A percentile compares a stretch with the other conserved stretches of the same genome.
phyloP scores from a whole-genome alignment of 2,888 invertebrate species.

The Andrena minutula region DNA sequence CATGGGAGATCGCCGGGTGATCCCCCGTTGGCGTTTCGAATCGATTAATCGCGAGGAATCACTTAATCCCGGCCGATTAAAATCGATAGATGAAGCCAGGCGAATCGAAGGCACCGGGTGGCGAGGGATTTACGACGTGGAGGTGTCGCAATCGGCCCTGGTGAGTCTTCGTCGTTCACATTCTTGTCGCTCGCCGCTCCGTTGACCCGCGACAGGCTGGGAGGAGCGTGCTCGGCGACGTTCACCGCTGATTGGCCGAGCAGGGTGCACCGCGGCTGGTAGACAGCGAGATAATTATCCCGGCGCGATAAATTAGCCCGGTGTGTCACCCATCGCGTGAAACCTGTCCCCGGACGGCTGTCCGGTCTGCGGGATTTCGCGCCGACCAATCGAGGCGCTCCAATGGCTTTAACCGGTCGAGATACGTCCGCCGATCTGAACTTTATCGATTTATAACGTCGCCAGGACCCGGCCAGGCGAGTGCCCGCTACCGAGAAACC shows the following conservation, averaged over 20 bases:
- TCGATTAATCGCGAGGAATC: slow-evolving; percentile 55
- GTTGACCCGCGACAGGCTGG: slow-evolving; percentile 65
- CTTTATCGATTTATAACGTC: slow-evolving; percentile 70
- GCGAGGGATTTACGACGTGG: slow-evolving; percentile 54
- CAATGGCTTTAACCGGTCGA: slow-evolving; percentile 67
- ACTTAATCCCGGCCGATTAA: slow-evolving; percentile 32
- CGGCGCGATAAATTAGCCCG: slow-evolving; percentile 78
- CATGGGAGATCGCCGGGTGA: slow-evolving; percentile 5
- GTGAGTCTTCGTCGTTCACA: slow-evolving; percentile 50
- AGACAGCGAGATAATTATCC: slow-evolving; percentile 78
- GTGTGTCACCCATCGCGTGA: slow-evolving; percentile 78
- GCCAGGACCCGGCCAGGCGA: slow-evolving; percentile 38
- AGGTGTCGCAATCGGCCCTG: slow-evolving; percentile 52
- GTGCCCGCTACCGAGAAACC: slow-evolving; percentile 50
- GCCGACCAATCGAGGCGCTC: slow-evolving; percentile 69
- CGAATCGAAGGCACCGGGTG: not conserved
- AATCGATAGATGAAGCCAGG: slow-evolving; percentile 35
- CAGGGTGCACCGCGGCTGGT: slow-evolving; percentile 66
- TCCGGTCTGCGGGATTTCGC: slow-evolving; percentile 72
- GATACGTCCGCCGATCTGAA: slow-evolving; percentile 65
- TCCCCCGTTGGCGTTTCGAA: not conserved
- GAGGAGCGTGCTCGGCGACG: slow-evolving; percentile 60
- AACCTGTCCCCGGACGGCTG: slow-evolving; percentile 76
- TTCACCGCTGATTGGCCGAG: slow-evolving; percentile 64
- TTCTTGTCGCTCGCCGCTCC: slow-evolving; percentile 52